Percentiles rank a stretch among this genome's conserved stretches.
phyloP scores from a whole-genome alignment of 2,797 vertebrate species.

The Helarctos malayanus region DNA sequence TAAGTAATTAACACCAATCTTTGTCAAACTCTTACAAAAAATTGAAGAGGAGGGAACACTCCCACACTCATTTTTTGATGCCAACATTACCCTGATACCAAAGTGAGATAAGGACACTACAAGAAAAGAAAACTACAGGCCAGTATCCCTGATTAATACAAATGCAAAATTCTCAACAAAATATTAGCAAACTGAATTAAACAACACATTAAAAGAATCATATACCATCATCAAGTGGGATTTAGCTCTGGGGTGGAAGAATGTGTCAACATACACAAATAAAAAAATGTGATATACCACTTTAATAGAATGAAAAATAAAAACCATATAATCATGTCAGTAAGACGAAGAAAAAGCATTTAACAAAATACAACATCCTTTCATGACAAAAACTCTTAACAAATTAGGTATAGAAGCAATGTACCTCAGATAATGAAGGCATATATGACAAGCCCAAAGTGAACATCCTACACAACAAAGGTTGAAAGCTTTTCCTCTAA shows the following conservation, averaged over 20 bases:
- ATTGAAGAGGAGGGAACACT: neutral
- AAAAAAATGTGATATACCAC: neutral
- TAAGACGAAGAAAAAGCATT: neutral
- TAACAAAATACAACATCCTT: neutral
- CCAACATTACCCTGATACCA: neutral
- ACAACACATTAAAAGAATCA: neutral
- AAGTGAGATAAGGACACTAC: neutral
- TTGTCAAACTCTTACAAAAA: neutral
- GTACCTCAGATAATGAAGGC: neutral
- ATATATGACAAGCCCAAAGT: neutral
- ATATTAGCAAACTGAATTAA: neutral
- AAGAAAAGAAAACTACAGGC: neutral
- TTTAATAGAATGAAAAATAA: neutral
- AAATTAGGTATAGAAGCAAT: neutral
- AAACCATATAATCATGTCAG: neutral
- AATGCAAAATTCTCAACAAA: neutral
- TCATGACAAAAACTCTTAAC: neutral
- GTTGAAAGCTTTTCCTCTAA: neutral
- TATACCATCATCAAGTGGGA: neutral
- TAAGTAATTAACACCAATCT: neutral
- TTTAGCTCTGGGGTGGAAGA: neutral
- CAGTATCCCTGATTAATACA: neutral
- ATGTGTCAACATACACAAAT: neutral
- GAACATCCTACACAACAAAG: neutral
- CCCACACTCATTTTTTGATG: neutral